Conservation (phyloP, 2,888 invertebrate genomes). For the Apomyelois bistriatella region DNA sequence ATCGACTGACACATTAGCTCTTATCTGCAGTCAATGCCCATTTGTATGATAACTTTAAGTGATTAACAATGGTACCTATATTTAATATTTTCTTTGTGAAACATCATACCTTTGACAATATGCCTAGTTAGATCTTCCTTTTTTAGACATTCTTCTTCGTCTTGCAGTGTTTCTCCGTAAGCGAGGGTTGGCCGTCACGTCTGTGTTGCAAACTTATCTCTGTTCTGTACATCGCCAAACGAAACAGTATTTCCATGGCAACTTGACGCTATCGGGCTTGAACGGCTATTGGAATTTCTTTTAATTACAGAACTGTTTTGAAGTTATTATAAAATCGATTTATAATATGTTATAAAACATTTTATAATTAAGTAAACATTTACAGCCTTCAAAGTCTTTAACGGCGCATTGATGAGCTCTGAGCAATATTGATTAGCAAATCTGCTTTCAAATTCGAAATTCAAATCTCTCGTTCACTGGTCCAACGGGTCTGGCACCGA, state of each 20-base stretch:
- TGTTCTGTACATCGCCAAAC: too few species aligned
- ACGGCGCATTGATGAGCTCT: conserved; percentile 11
- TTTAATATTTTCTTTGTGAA: neutral
- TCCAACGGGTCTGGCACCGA: conserved; percentile 50
- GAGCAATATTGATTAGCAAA: conserved; percentile 15
- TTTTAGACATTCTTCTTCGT: too few species aligned
- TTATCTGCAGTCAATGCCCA: conserved; percentile 7
- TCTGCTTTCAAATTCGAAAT: conserved; percentile 27
- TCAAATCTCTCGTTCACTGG: conserved; percentile 33
- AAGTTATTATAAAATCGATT: neutral
- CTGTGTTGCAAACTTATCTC: too few species aligned
- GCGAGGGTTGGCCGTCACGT: too few species aligned
- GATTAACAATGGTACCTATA: neutral
- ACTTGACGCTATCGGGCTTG: too few species aligned
- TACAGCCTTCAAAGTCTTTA: neutral
- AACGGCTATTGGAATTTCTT: too few species aligned
- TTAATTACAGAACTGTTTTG: neutral
- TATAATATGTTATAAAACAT: neutral
- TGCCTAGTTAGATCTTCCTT: too few species aligned
- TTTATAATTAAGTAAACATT: neutral
- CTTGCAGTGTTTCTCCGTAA: too few species aligned
- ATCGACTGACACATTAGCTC: conserved; percentile 7
- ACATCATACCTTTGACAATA: neutral
- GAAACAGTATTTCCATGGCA: too few species aligned
- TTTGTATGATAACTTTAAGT: conserved; percentile 1